Evolutionary conservation across 2,113 vertebrate species (phyloP).

Genomic region (Deroptyus accipitrinus): DNA sequence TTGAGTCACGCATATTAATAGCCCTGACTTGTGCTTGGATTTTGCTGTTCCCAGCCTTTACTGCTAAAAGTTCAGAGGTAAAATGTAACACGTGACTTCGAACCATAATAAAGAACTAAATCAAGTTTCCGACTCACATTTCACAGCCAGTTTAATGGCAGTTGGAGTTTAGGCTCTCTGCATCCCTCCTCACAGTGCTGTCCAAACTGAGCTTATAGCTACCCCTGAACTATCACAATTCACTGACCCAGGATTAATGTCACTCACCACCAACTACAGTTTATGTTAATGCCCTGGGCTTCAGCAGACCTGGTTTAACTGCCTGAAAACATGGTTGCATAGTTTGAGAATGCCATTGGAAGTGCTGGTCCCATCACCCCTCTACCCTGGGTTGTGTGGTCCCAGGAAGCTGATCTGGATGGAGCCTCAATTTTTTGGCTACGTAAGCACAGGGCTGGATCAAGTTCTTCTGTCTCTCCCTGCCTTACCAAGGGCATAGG

Average conservation of each 20-base stretch:
- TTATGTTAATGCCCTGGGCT: background rate
- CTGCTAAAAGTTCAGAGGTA: background rate
- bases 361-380: background rate
- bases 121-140: background rate
- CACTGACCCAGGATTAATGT: background rate
- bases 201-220: background rate
- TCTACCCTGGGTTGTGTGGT: background rate
- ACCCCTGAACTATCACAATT: background rate
- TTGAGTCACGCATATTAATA: background rate
- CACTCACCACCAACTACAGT: background rate
- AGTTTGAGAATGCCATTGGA: background rate
- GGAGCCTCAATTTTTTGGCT: background rate
- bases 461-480: background rate
- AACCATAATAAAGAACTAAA: background rate
- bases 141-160: conserved; percentile 2
- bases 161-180: background rate
- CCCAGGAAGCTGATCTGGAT: rapidly evolving
- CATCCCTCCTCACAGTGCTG: background rate
- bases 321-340: background rate
- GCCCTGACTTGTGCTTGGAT: background rate
- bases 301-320: background rate
- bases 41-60: background rate
- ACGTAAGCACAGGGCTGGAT: rapidly evolving
- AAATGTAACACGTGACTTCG: conserved; percentile 8
- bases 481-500: background rate